These are phyloP conservation scores for Mus musculus DNA, from an alignment of 2,113 vertebrate genomes.

Conservation along the genomic window GRCm39 chr6:112701001-112701500, in stretches of 20 bases:
- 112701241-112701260: not conserved
- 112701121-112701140: not conserved
- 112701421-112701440: not conserved
- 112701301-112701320: not conserved
- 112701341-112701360: not conserved
- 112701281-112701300: not conserved
- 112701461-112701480: not conserved
- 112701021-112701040: not conserved
- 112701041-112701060: not conserved
- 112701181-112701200: not conserved
- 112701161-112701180: not conserved
- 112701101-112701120: not conserved
- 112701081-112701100: not conserved
- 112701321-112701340: not conserved
- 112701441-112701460: not conserved
- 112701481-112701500: not conserved
- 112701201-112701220: too few relatives aligned
- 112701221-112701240: not conserved
- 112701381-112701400: not conserved
- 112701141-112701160: not conserved
- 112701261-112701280: not conserved
- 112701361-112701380: not conserved
- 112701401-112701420: not conserved
- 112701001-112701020: not conserved
- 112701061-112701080: not conserved